Conservation (phyloP, 2,113 vertebrate genomes). For the Gavialis gangeticus region DNA sequence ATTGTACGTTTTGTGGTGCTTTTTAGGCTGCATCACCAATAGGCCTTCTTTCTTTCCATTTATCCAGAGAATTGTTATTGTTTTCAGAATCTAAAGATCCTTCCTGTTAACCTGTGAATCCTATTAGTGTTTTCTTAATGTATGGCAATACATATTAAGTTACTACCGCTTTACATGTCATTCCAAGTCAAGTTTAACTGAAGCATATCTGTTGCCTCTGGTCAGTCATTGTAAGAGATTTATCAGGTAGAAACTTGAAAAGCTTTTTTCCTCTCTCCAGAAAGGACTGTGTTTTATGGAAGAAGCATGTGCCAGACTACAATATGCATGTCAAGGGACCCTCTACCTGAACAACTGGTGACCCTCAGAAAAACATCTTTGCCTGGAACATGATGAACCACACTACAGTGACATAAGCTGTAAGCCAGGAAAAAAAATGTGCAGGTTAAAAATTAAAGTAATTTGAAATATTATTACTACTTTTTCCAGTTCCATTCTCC, state of each 20-base stretch:
- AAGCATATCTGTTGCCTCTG: background rate
- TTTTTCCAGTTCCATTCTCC: background rate
- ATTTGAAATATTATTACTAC: background rate
- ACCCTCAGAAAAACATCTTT: background rate
- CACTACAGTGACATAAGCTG: background rate
- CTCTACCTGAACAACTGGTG: background rate
- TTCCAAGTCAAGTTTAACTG: background rate
- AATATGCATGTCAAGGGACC: background rate
- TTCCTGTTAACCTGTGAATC: background rate
- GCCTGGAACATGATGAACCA: background rate
- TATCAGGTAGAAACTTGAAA: background rate
- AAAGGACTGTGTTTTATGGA: background rate
- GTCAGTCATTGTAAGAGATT: background rate
- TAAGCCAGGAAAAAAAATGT: background rate
- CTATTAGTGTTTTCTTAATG: background rate
- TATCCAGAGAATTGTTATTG: background rate
- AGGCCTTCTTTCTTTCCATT: background rate
- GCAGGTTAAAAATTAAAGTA: background rate
- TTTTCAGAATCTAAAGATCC: background rate
- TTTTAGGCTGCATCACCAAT: background rate
- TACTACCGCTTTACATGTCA: background rate
- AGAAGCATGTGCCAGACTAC: background rate
- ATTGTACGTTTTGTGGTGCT: background rate
- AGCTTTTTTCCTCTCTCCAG: background rate
- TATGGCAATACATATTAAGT: background rate